Base-by-base conservation (phyloP, 2,888 invertebrate genomes). In the Diaphora mendica region DNA sequence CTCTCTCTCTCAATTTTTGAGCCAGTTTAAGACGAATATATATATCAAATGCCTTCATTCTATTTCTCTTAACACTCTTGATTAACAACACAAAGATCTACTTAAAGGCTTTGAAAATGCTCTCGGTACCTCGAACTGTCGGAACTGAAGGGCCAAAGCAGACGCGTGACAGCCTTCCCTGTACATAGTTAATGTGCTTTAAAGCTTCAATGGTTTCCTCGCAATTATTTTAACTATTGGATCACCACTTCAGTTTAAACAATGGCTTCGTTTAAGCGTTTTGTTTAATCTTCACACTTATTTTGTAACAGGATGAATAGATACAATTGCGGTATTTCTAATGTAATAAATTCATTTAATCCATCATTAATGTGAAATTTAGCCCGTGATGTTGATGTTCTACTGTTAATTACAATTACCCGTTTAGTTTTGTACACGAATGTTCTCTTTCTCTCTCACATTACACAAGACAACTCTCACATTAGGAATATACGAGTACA, bases 161-260 rank as follows among this genome's bases (percentile, higher is more conserved):
- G n/a, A 35, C 33, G 17, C 7, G 62, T 62, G 51, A 65, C 30
- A 20, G 23, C 23, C 66, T 59, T 64, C 68, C n/a, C 26, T 74
- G 73, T 66, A 23, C 15, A 15, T 48, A 62, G 59, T 77, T 69
- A 75, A 77, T 66, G 68, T 44, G 79, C 73, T 79, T 74, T 74
- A 83, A 82, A 81, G 81, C 76, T 79, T 83, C 79, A 83, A 82
- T 83, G 77, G 83, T 26, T 62, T 33, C 55, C 44, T 73, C 71
- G 71, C 81, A 82, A 83, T 81, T 77, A 81, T 71, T 64, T 79
- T 69, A 72, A 77, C 72, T 73, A 72, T 55, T 59, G 67, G 70
- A 73, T 65, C 59, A 66, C 78, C 70, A 42, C 35, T 35, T 35
- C 33, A n/a, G 59, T 44, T 66, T 17, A 11, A 75, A 81, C 70